Base-by-base conservation (phyloP, 2,113 vertebrate species). In the Bostrychus sinensis region DNA sequence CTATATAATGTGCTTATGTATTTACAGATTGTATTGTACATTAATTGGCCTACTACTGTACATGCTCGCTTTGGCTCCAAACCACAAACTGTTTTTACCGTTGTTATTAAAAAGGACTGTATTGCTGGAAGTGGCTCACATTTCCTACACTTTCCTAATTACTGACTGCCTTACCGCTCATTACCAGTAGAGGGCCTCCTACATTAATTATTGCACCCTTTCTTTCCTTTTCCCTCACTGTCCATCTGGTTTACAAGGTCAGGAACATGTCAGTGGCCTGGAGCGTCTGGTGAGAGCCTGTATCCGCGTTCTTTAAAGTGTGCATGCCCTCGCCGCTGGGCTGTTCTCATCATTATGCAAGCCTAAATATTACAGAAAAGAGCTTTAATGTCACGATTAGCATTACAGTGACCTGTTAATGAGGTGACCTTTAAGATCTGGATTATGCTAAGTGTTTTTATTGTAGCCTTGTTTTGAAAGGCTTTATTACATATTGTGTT, bases 21-120 rank as follows among this genome's bases (percentile, higher is more conserved):
- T 78, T 85, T 72, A 55, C 77, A 79, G 62, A 82, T 75, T 85
- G 64, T 77, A 80, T 75, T 72, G 73, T 85, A 73, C 56, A 66
- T 80, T 71, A 67, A 54, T 58, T 74, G 68, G 77, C 75, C 75
- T 66, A 70, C 74, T 83, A 75, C 66, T 81, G 77, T 85, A 80
- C 46, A 70, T 78, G 74, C 80, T 86, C 62, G 72, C 78, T 82
- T 83, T 73, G 60, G 70, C 68, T 70, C 32, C 80, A 70, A 68
- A 53, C 66, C 70, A 66, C 73, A 25, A 68, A 72, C 70, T 78
- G 68, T 87, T 87, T 86, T 86, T 87, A 83, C 80, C 74, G 70
- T 85, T 88, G 58, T 77, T 83, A 85, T 85, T 85, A 84, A 90
- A 87, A 85, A 74, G 51, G 59, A 62, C 62, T 61, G 66, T 66